Evolutionary conservation across 2,797 vertebrate species (phyloP), one percentile per base, ranked within the genome.

Genomic region (Neopelma chrysocephalum): DNA sequence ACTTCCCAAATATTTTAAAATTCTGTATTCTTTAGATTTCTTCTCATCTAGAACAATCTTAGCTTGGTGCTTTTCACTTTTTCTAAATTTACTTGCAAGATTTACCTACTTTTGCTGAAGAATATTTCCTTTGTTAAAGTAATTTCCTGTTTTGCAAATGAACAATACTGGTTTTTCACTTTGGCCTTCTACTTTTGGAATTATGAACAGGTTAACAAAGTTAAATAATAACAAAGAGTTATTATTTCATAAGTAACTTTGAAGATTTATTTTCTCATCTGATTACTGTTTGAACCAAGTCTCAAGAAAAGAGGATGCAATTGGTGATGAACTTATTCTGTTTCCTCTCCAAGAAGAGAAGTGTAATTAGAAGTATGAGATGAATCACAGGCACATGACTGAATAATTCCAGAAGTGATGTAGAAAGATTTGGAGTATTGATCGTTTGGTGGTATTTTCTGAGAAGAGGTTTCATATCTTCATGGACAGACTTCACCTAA

Each of bases 401-500:
- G 54, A 89, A 42, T 92, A 89, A 70, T 57, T 90, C 54, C 65
- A 72, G 62, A 87, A 79, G 9, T 62, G 36, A 75, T 50, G 11
- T 26, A 61, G 77, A 77, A 89, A 69, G 54, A 54, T 40, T 66
- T 79, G 38, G 15, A 68, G 34, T 82, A 62, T 62, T 89, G 89
- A 94, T 87, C 47, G 82, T 87, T 84, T 84, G 27, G 47, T 89
- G 38, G 40, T 61, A 43, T 69, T 84, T 73, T 87, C 36, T 65
- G 38, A 75, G 73, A 90, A 81, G 27, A 84, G 34, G 70, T 56
- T 93, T 94, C 58, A 12, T 87, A 26, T 79, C 66, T 93, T 92
- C 70, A 79, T 4, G 54, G 87, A 68, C 50, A 86, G 61, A 58
- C 50, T 96, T 92, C 61, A 94, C 69, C 90, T 90, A 96, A 96